Percentiles rank a stretch among this genome's conserved stretches.
Conservation (phyloP, 2,113 vertebrate species). For the Rhinopomastus cyanomelas region DNA sequence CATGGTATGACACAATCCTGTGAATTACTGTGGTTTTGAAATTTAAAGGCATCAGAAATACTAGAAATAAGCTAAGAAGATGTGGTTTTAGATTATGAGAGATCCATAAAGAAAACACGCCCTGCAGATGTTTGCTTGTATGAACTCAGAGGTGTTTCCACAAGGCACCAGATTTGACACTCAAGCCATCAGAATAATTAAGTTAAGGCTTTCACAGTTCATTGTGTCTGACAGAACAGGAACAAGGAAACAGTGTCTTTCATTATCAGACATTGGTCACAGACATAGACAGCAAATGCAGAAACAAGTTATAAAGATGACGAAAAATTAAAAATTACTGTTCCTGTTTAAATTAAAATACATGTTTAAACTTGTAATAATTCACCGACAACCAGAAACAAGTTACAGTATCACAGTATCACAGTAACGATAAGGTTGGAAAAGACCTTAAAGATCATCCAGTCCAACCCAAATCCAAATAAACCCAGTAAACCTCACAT, state of each 20-base stretch:
- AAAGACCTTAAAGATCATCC: too few relatives aligned
- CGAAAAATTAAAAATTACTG: background rate
- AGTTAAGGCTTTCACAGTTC: background rate
- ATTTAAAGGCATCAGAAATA: background rate
- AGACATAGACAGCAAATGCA: background rate
- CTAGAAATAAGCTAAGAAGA: background rate
- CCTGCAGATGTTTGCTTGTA: background rate
- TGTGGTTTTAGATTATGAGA: background rate
- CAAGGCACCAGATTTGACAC: background rate
- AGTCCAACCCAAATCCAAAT: too few relatives aligned
- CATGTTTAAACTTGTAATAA: background rate
- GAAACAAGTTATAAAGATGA: background rate
- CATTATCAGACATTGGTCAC: background rate
- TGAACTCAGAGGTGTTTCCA: background rate
- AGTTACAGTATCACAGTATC: too few relatives aligned
- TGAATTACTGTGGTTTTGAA: background rate
- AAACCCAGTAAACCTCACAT: too few relatives aligned
- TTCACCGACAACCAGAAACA: background rate
- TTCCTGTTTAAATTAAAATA: background rate
- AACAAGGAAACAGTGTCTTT: background rate
- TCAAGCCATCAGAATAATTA: background rate
- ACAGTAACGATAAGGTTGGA: too few relatives aligned
- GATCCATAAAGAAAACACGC: background rate
- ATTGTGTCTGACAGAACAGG: background rate
- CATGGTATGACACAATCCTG: background rate